Conservation (phyloP, 2,113 vertebrate genomes). For the human region GRCh38 chr3:64470501-64471000, state of each 20-base stretch:
- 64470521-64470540: neutral
- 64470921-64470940: neutral
- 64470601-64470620: neutral
- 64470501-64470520: neutral
- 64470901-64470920: neutral
- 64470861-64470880: neutral
- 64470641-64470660: neutral
- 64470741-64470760: neutral
- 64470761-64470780: no score
- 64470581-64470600: rapidly evolving
- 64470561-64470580: no score
- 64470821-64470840: neutral
- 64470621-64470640: rapidly evolving
- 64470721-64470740: neutral
- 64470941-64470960: neutral
- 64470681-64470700: neutral
- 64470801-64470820: neutral
- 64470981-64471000: neutral
- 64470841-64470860: neutral
- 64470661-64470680: neutral
- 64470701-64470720: neutral
- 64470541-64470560: neutral
- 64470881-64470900: neutral
- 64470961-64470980: neutral
- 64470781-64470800: neutral